These are phyloP conservation scores for Paradisaea rubra DNA, from an alignment of 2,113 vertebrate species.

Conservation along the genomic window DNA sequence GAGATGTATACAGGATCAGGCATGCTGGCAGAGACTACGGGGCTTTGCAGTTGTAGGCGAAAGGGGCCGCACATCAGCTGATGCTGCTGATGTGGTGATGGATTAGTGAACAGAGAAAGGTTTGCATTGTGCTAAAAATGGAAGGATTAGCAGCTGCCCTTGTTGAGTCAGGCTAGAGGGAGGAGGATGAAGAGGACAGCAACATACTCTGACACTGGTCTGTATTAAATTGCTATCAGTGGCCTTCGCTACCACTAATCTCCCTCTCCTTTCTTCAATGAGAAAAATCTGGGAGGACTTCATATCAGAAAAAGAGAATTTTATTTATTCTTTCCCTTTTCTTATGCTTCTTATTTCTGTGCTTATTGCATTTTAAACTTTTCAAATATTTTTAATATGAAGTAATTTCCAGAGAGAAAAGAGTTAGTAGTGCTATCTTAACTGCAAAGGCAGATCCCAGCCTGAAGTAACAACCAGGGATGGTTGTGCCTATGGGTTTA, in stretches of 20 bases:
- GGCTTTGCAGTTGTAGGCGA: background rate
- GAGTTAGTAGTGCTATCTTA: background rate
- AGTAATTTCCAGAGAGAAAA: background rate
- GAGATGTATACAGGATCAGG: background rate
- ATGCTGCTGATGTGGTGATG: conserved; percentile 47
- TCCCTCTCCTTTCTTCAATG: background rate
- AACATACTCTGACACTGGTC: background rate
- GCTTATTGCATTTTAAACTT: background rate
- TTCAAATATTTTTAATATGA: background rate
- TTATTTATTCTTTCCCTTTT: background rate
- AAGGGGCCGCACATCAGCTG: conserved; percentile 45
- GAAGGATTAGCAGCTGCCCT: conserved; percentile 45
- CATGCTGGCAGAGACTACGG: background rate
- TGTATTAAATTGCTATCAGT: background rate
- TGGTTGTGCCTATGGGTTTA: background rate
- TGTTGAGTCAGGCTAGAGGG: conserved; percentile 6
- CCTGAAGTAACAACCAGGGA: background rate
- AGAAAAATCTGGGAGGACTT: background rate
- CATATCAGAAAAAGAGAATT: background rate
- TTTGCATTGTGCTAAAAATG: conserved; percentile 57
- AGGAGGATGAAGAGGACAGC: background rate
- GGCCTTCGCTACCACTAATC: background rate
- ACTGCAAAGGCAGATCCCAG: background rate
- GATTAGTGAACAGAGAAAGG: conserved; percentile 50
- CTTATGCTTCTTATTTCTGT: background rate